These are phyloP conservation scores for Eugnorisma glareosa DNA, from an alignment of 2,888 invertebrate genomes.

Conservation along the genomic window DNA sequence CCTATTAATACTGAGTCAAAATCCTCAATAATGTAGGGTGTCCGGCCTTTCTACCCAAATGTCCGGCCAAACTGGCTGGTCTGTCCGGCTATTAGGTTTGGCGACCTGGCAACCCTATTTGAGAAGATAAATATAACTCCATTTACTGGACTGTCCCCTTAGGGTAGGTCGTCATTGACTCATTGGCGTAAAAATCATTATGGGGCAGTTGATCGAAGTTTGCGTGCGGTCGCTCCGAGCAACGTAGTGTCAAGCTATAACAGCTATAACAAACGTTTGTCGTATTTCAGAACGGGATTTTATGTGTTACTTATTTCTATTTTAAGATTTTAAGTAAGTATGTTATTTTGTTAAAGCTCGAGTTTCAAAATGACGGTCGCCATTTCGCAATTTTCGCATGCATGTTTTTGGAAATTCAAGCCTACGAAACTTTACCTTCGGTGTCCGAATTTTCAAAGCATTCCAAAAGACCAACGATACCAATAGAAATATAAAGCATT, in stretches of 20 bases:
- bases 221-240: conserved; percentile 69
- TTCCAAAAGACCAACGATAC: conserved; percentile 1
- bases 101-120: too few relatives aligned
- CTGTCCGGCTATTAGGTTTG: too few relatives aligned
- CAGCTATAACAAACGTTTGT: conserved; percentile 55
- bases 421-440: background rate
- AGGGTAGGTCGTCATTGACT: conserved; percentile 59
- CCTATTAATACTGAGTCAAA: too few relatives aligned
- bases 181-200: conserved; percentile 29
- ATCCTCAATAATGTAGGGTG: too few relatives aligned
- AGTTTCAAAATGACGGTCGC: background rate
- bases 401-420: background rate
- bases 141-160: conserved; percentile 38
- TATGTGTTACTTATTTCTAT: background rate
- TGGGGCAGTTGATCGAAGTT: conserved; percentile 45
- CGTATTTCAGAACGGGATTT: conserved; percentile 20
- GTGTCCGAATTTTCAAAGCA: conserved; percentile 8
- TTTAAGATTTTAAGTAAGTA: conserved; percentile 7
- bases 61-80: too few relatives aligned
- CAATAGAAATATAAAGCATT: conserved; percentile 9
- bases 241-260: conserved; percentile 64
- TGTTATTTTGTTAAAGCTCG: background rate
- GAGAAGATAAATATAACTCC: conserved; percentile 28
- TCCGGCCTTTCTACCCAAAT: too few relatives aligned
- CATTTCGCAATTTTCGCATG: background rate